Base-by-base conservation (phyloP, 92 coral and sea anemone genomes). In the Parazoanthus darwini region DNA sequence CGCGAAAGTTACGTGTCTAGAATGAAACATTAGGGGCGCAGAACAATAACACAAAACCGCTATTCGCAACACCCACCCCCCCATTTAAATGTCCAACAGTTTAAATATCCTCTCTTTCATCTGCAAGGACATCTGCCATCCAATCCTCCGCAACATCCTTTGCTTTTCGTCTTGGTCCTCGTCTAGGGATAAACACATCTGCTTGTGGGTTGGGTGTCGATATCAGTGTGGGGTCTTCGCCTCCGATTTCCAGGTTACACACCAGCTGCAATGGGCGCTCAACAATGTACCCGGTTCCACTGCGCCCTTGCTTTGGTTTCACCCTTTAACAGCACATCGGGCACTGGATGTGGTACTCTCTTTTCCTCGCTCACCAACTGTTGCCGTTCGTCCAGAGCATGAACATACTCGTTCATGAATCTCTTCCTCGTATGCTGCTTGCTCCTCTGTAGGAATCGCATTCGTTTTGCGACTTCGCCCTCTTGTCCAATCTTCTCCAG, bases 241-340 rank as follows among this genome's bases (percentile, higher is more conserved):
- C 94, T 79, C 94, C 92, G 22, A 92, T 77, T 66, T 88, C 92
- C 74, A 92, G 68, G 77, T 59, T 23, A 75, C 95, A 91, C 51
- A 91, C 88, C 42, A 91, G 74, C 70, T 91, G 95, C 67, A 91
- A 54, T 22, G 93, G 91, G 5, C 92, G 89, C 83, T 93, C 90
- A 7, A 93, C 88, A 18, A 93, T 8, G 48, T 87, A 89, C 2
- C 93, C 93, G 29, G 82, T 93, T 29, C 91, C 95, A 93, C 81
- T 80, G 90, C 25, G 92, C 91, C 63, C 79, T 92, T 74, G 82
- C 50, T 79, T 92, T 92, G 16, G 82, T 59, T 3, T 88, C 90
- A 8, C 77, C 88, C 58, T 90, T 90, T 59, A 90, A 58, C 90
- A 88, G 50, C 63, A 92, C 93, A 50, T 93, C 67, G 16, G 95